phyloP scores from a whole-genome alignment of 2,113 vertebrate species.

The Chitala chitala region DNA sequence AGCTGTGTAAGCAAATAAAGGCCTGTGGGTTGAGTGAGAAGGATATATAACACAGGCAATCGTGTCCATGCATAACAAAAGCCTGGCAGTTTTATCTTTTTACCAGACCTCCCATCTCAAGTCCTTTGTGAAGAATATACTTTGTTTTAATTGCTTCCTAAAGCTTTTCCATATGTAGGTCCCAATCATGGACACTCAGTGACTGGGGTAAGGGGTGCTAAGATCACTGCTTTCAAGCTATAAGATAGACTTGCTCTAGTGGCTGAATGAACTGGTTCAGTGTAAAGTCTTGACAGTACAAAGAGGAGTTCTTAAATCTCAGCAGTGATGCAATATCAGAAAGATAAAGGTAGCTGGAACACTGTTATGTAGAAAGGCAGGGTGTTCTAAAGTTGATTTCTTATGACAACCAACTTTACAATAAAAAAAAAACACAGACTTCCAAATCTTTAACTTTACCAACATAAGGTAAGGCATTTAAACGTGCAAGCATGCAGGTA shows the following conservation, averaged over 20 bases:
- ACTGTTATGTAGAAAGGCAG: no score
- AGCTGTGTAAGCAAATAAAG: conserved; percentile 76
- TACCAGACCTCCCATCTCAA: conserved; percentile 63
- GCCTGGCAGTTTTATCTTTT: conserved; percentile 66
- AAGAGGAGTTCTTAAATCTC: conserved; percentile 37
- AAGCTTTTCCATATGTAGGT: conserved; percentile 71
- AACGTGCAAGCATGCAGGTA: no score
- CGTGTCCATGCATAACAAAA: conserved; percentile 39
- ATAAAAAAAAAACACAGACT: background rate
- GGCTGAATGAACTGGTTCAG: conserved; percentile 23
- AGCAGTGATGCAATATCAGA: conserved; percentile 20
- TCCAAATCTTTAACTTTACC: background rate
- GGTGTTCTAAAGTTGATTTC: no score
- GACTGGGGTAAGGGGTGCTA: conserved; percentile 13
- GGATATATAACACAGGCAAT: conserved; percentile 50
- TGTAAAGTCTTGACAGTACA: conserved; percentile 25
- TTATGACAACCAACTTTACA: background rate
- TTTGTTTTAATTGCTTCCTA: conserved; percentile 71
- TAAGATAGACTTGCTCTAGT: conserved; percentile 24
- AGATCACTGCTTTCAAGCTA: conserved; percentile 26
- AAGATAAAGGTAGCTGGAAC: background rate
- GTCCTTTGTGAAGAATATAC: conserved; percentile 50
- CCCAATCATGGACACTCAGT: conserved; percentile 9
- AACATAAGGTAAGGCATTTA: no score
- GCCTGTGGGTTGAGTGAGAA: conserved; percentile 56